Evolutionary conservation across 2,888 invertebrate genomes (phyloP), one percentile per base, ranked within the genome.

Genomic region (Diarsia rubi): DNA sequence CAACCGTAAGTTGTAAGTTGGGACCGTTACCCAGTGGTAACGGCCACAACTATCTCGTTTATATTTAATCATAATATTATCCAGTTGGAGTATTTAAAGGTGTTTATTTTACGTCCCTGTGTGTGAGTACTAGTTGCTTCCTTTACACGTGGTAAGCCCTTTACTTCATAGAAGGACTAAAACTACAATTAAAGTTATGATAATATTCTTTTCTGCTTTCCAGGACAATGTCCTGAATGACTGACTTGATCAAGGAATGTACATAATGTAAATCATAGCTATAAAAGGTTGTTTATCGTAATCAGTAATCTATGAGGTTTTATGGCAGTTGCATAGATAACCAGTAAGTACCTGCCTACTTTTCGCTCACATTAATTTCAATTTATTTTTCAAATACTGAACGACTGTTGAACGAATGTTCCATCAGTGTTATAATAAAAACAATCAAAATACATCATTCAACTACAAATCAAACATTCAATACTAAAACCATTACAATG

Each of bases 401-500:
- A 59, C 3, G 27, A 2, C 16, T 57, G 5, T 16, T 0, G n/a
- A n/a, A n/a, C n/a, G n/a, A 27, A 57, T 16, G 27, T 16, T 57
- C 8, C 16, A 62, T 62, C 60, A 37, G 21, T 62, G n/a, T 42
- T 5, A 37, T n/a, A 12, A 37, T 37, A 37, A 67, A 49, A 68
- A 19, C 4, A 9, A 5, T 12, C 9, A 59, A 31, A n/a, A 37
- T 27, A 2, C 31, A n/a, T 0, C 5, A 52, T 69, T n/a, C 16
- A 45, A 21, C 47, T 37, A 69, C 44, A 74, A 65, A 80, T 73
- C 63, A 76, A 69, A 65, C 11, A 67, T 31, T 42, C 19, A 65
- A 27, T 63, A 42, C 57, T 79, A 83, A n/a, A n/a, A 83, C 73
- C 75, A 79, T 66, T 37, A 37, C 60, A 62, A 65, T 63, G 54